Evolutionary conservation across 2,888 invertebrate genomes (phyloP), one percentile per base, ranked within the genome.

Genomic region (Trachelus stipa): DNA sequence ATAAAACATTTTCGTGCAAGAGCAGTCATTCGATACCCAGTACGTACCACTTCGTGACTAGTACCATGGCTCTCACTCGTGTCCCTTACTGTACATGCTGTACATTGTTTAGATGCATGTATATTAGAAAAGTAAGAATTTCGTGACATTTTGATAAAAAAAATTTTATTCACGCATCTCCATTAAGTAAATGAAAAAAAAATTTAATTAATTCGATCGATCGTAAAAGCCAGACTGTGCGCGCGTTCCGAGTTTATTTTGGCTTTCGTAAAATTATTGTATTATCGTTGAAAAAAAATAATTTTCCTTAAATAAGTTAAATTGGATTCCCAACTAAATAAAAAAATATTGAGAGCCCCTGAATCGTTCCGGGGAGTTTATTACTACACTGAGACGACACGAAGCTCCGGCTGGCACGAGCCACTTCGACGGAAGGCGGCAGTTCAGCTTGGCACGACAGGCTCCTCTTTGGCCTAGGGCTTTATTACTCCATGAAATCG

Each of bases 341-440:
- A 35, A 68, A 76, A 76, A 35, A 77, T 34, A 84, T 88, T 87
- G 87, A 88, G 85, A 87, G 85, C 85, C 86, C 83, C 86, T 85
- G 85, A 31, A 85, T 85, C 83, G 83, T 82, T 83, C 82, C 82
- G 81, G 80, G 83, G 83, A 85, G 88, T 88, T 88, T 88, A 88
- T 88, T 88, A 86, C 84, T 83, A 86, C 85, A 85, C 83, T 68
- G 76, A 75, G 82, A 84, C 82, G 85, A 87, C 86, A 83, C 86
- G 85, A 83, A 83, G 85, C 86, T 83, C 85, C 83, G 88, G 87
- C 89, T 89, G 89, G 88, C 88, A 89, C 88, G 87, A 86, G 88
- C 86, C 85, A 87, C 86, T 88, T 88, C 81, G 85, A 87, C 83
- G 85, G 85, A 85, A 89, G 87, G 88, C 87, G 88, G 88, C 87